Evolutionary conservation across 1,140 invertebrate species (phyloP).

Genomic region (Orussus abietinus): DNA sequence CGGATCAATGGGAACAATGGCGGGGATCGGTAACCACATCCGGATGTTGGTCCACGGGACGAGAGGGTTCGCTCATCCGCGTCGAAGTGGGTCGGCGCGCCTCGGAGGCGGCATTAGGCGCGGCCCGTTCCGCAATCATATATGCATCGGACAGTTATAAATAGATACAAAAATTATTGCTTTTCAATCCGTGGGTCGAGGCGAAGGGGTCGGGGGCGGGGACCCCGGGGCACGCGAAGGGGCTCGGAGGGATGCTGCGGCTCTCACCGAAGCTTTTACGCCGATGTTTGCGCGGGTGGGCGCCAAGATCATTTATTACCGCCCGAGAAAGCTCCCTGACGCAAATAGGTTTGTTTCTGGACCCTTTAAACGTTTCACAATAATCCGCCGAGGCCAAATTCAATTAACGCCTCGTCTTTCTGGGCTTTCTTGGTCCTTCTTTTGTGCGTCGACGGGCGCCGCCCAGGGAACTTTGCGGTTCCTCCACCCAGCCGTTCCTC

Average conservation of each 20-base stretch:
- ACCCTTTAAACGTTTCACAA: slow-evolving; percentile 27
- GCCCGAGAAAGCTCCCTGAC: slow-evolving; percentile 38
- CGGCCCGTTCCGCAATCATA: background rate
- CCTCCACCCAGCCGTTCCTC: no score
- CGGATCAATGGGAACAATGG: background rate
- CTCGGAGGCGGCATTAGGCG: background rate
- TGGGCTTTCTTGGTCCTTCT: background rate
- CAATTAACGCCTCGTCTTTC: slow-evolving; percentile 32
- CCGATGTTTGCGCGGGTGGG: slow-evolving; percentile 33
- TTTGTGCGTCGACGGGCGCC: background rate
- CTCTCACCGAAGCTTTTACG: slow-evolving; percentile 34
- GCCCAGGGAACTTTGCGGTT: no score
- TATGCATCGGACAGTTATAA: slow-evolving; percentile 33
- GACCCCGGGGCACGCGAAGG: slow-evolving; percentile 10
- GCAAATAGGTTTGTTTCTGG: slow-evolving; percentile 42
- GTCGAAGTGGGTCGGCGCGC: background rate
- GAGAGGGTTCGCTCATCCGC: no score
- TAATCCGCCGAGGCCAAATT: slow-evolving; percentile 23
- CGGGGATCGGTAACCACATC: no score
- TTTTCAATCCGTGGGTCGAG: slow-evolving; percentile 29
- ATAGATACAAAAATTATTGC: slow-evolving; percentile 40
- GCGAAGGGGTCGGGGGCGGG: slow-evolving; percentile 17
- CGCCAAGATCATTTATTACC: slow-evolving; percentile 38
- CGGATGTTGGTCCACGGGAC: no score
- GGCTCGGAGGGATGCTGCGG: slow-evolving; percentile 11